phyloP scores from a whole-genome alignment of 1,140 invertebrate genomes.

The Eupeodes corollae region DNA sequence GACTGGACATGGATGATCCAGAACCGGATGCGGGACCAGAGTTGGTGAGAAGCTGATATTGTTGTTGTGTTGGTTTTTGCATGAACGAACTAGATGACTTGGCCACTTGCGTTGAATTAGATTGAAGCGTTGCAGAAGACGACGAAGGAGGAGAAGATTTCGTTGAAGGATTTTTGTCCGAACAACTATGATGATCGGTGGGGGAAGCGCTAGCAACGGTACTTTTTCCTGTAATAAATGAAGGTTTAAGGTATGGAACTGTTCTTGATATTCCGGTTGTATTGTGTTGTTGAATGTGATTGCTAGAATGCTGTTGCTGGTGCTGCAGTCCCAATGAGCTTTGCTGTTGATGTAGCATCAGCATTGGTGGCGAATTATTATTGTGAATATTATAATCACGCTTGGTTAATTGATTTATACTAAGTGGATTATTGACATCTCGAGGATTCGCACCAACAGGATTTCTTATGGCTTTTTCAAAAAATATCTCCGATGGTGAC shows the following conservation, averaged over 20 bases:
- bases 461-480: constrained; percentile 41
- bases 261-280: background rate
- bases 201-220: background rate
- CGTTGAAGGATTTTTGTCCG: constrained; percentile 4
- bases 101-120: constrained; percentile 15
- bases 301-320: background rate
- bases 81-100: background rate
- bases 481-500: constrained; percentile 35
- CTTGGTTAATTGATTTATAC: constrained; percentile 73
- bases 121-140: constrained; percentile 12
- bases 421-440: constrained; percentile 81
- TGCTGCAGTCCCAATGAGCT: background rate
- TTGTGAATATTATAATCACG: constrained; percentile 16
- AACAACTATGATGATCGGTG: constrained; percentile 2
- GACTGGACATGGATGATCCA: background rate
- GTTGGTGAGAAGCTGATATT: constrained; percentile 13
- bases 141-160: constrained; percentile 2
- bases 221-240: background rate
- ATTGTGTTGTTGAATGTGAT: background rate
- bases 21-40: background rate
- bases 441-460: constrained; percentile 82
- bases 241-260: background rate
- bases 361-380: background rate
- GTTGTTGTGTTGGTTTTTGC: constrained; percentile 27
- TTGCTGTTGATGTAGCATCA: background rate